phyloP scores from a whole-genome alignment of 2,797 vertebrate species.

The Melanotaenia trifasciata region DNA sequence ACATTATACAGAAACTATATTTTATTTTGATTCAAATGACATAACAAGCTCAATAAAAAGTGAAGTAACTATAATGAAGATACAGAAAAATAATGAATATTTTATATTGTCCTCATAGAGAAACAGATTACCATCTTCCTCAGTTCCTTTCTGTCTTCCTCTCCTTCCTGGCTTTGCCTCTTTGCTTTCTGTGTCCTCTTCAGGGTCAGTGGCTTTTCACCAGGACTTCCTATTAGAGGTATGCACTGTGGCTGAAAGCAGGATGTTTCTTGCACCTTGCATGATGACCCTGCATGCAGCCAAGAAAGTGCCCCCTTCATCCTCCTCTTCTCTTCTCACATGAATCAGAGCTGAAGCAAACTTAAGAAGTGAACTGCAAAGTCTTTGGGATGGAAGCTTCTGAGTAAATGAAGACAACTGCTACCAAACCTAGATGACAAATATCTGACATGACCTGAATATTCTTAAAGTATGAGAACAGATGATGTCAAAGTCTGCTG shows the following conservation, averaged over 20 bases:
- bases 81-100: too few species aligned
- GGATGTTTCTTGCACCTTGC: constrained; percentile 28
- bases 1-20: too few species aligned
- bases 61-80: too few species aligned
- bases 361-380: constrained; percentile 2
- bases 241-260: constrained; percentile 24
- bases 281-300: constrained; percentile 28
- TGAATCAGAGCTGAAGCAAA: constrained; percentile 5
- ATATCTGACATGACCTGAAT: background rate
- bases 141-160: background rate
- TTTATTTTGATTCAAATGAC: too few species aligned
- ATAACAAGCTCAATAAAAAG: too few species aligned
- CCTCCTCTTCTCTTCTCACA: background rate
- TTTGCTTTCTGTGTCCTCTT: constrained; percentile 21
- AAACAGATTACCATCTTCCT: background rate
- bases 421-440: constrained; percentile 15
- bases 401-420: constrained; percentile 3
- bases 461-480: background rate
- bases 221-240: constrained; percentile 47
- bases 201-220: constrained; percentile 42
- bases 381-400: background rate
- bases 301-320: background rate
- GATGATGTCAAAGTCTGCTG: background rate
- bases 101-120: background rate
- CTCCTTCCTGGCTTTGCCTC: background rate